phyloP scores from a whole-genome alignment of 30 jellyfish, hydroid and myxozoan species.

The Rhopilema esculentum region DNA sequence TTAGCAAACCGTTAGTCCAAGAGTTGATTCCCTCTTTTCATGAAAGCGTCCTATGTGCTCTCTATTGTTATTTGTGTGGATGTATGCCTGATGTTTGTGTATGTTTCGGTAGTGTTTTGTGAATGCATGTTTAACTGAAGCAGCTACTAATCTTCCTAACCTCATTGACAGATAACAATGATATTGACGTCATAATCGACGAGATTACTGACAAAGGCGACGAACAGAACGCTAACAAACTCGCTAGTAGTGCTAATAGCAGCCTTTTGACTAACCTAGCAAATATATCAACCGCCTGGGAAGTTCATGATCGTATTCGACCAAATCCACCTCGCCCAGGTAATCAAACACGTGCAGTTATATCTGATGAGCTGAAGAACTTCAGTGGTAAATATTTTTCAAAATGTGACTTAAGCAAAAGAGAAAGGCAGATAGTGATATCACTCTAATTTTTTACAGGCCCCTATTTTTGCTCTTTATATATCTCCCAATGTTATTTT shows the following conservation, averaged over 20 bases:
- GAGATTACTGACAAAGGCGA: conserved; percentile 71
- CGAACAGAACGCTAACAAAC: conserved; percentile 48
- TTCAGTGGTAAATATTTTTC: neutral
- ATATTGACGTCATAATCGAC: conserved; percentile 75
- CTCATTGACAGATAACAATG: conserved; percentile 56
- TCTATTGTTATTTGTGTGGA: no score
- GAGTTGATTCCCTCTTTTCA: no score
- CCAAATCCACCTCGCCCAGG: conserved; percentile 65
- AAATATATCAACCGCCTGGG: conserved; percentile 69
- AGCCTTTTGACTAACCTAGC: conserved; percentile 47
- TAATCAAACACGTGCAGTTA: neutral
- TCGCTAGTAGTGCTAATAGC: conserved; percentile 28
- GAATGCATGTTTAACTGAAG: no score
- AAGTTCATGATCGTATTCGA: conserved; percentile 65
- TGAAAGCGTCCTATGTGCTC: no score
- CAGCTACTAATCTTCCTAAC: conserved; percentile 59
- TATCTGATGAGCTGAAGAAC: neutral
- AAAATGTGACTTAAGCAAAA: neutral
- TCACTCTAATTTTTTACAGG: neutral
- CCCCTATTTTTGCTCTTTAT: no score
- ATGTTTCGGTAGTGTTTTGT: no score
- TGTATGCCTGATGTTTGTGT: no score
- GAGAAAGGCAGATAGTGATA: neutral
- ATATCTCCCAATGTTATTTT: no score
- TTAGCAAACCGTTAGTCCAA: no score